phyloP scores from a whole-genome alignment of 2,888 invertebrate species.

The Lithophane semibrunnea region DNA sequence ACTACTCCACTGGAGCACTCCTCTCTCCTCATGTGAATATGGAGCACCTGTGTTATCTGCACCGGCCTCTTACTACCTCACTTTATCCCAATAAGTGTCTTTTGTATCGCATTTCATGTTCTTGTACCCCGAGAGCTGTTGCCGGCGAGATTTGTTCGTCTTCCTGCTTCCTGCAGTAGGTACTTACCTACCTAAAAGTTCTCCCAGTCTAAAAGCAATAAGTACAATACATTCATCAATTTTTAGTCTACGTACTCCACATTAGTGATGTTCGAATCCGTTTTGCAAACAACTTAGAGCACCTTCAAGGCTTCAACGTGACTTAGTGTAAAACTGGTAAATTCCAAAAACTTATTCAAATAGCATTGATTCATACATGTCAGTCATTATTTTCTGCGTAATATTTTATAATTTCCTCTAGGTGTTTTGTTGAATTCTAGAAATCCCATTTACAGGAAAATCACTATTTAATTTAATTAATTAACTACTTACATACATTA shows the following conservation, averaged over 20 bases:
- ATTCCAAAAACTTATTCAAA: slow-evolving; percentile 7
- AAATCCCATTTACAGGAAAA: slow-evolving; percentile 26
- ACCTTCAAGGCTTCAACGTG: neutral
- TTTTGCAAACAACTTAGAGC: neutral
- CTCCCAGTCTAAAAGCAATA: neutral
- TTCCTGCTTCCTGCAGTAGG: neutral
- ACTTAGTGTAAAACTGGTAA: neutral
- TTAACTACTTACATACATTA: neutral
- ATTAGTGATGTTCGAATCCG: neutral
- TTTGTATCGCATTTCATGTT: neutral
- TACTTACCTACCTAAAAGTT: neutral
- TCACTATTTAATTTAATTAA: neutral
- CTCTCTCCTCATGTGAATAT: neutral
- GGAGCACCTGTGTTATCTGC: neutral
- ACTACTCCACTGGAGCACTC: neutral
- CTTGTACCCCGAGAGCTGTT: neutral
- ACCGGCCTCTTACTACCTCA: neutral
- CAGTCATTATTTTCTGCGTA: slow-evolving; percentile 11
- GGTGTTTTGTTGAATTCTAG: neutral
- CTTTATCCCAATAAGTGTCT: neutral
- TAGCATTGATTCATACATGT: neutral
- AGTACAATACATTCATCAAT: neutral
- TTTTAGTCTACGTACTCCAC: neutral
- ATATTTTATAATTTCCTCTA: neutral
- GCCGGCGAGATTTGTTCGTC: neutral